Evolutionary conservation across 2,888 invertebrate species (phyloP).

Genomic region (Piscicola geometra): DNA sequence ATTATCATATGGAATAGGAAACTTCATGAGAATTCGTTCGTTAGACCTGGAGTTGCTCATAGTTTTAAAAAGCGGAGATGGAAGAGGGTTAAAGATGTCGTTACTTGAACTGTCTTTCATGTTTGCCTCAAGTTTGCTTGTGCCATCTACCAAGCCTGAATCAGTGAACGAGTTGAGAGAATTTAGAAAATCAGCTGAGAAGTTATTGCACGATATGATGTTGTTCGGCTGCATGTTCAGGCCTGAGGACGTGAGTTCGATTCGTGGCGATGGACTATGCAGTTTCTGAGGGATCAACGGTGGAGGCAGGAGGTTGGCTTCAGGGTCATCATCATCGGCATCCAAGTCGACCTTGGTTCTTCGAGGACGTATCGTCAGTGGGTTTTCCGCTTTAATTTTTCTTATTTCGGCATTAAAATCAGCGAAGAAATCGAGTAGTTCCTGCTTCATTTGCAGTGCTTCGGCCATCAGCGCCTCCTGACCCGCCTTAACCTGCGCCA

Average conservation of each 20-base stretch:
- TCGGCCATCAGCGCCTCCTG: conserved; percentile 65
- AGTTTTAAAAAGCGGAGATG: not conserved
- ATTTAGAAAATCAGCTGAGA: not conserved
- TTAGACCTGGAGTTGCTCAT: not conserved
- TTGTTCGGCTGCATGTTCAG: conserved; percentile 4
- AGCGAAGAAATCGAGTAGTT: conserved; percentile 72
- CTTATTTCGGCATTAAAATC: conserved; percentile 14
- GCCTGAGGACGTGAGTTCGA: not conserved
- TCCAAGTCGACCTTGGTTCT: conserved; percentile 31
- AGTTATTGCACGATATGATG: conserved; percentile 31
- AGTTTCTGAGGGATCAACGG: conserved; percentile 22
- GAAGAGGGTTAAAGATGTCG: too few relatives aligned
- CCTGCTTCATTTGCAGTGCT: conserved; percentile 64
- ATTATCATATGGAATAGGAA: not conserved
- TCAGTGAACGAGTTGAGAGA: not conserved
- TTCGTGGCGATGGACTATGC: not conserved
- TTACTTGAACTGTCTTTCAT: not conserved
- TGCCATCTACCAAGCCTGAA: too few relatives aligned
- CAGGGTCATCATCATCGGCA: conserved; percentile 19
- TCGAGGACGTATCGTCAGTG: conserved; percentile 12
- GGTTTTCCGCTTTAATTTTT: not conserved
- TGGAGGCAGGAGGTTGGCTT: conserved; percentile 4
- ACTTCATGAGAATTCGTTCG: too few relatives aligned
- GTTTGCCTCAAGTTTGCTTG: too few relatives aligned
- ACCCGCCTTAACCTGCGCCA: conserved; percentile 66